Conservation (phyloP, 2,113 vertebrate species). For the Nyctereutes procyonoides region DNA sequence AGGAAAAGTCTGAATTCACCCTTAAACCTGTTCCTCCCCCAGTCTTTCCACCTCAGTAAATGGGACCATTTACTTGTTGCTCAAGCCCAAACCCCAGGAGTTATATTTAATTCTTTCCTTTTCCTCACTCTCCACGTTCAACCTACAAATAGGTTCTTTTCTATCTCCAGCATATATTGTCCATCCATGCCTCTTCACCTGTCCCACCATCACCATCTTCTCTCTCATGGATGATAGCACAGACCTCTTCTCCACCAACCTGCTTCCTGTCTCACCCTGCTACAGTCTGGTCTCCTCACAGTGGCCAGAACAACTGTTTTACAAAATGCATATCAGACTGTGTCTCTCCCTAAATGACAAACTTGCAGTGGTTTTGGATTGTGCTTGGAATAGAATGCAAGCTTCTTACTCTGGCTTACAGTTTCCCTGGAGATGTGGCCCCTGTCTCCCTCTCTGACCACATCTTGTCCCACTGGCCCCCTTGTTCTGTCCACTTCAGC, state of each 20-base stretch:
- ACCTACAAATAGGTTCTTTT: neutral
- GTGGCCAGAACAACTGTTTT: neutral
- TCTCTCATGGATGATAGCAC: neutral
- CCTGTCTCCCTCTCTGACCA: neutral
- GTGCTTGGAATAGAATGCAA: constrained; percentile 27
- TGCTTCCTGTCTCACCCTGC: neutral
- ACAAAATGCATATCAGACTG: neutral
- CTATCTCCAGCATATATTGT: neutral
- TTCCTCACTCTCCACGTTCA: neutral
- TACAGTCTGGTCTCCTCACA: neutral
- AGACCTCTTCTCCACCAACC: neutral
- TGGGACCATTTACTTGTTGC: neutral
- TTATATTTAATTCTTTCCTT: constrained; percentile 17
- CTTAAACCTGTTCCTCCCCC: neutral
- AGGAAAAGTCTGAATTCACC: neutral
- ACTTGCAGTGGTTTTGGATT: neutral
- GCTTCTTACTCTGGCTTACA: neutral
- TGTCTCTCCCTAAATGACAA: neutral
- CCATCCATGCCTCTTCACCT: neutral
- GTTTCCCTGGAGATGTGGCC: neutral
- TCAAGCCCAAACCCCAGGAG: neutral
- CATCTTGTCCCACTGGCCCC: neutral
- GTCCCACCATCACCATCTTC: neutral
- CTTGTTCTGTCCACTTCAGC: neutral
- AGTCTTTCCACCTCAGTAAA: constrained; percentile 31